These are phyloP conservation scores for Premnoplex brunnescens DNA, from an alignment of 2,797 vertebrate genomes.

Conservation along the genomic window DNA sequence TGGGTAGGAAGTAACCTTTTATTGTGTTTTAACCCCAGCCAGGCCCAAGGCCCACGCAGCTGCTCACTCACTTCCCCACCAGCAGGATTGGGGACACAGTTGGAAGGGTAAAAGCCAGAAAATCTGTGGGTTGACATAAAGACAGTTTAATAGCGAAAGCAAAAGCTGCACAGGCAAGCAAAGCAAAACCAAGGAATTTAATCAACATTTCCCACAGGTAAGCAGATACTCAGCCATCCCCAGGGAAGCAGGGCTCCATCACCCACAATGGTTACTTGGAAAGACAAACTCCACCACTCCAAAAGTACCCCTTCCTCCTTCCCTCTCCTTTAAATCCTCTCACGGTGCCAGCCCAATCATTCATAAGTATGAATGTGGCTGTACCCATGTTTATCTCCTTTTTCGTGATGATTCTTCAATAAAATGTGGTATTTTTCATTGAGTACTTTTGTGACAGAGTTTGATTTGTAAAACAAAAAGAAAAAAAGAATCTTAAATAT, in stretches of 20 bases:
- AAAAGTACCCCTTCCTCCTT: not conserved
- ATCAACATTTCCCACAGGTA: not conserved
- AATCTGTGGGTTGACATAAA: not conserved
- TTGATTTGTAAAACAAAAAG: not conserved
- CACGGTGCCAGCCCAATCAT: not conserved
- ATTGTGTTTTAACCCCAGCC: not conserved
- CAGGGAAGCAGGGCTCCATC: not conserved
- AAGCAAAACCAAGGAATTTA: not conserved
- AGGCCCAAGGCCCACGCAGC: not conserved
- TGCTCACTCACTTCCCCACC: rapidly evolving
- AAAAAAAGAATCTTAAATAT: not conserved
- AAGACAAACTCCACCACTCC: not conserved
- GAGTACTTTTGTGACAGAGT: not conserved
- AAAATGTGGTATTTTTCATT: not conserved
- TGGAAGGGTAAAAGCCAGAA: not conserved
- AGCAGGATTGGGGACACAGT: not conserved
- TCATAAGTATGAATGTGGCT: not conserved
- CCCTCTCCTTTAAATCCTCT: not conserved
- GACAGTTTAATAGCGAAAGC: not conserved
- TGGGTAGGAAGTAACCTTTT: not conserved
- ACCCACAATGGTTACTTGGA: not conserved
- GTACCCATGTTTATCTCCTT: not conserved
- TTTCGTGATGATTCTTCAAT: not conserved
- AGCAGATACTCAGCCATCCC: not conserved
- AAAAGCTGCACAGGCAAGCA: not conserved